phyloP scores from a whole-genome alignment of 2,797 vertebrate species.

The Sebastes vulpes region DNA sequence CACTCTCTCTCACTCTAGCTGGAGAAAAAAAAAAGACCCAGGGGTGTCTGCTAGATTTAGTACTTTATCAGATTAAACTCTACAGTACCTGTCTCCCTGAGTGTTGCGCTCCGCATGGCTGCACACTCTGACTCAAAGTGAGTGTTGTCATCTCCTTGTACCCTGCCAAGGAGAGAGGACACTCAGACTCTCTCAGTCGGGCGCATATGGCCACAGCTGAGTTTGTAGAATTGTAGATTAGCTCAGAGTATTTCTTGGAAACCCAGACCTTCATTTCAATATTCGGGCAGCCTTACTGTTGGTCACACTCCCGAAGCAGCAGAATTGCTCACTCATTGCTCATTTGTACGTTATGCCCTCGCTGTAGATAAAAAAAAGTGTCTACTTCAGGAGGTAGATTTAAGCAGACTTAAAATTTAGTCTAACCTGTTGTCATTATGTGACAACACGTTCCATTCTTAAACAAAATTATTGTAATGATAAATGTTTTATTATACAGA shows the following conservation, averaged over 20 bases:
- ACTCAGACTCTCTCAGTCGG: constrained; percentile 1
- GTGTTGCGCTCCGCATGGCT: constrained; percentile 58
- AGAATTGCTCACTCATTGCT: not conserved
- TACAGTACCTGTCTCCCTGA: constrained; percentile 62
- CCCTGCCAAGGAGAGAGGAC: constrained; percentile 47
- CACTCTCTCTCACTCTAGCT: constrained; percentile 26
- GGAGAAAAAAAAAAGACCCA: constrained; percentile 46
- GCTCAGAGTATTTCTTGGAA: constrained; percentile 36
- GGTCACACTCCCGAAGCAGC: constrained; percentile 19
- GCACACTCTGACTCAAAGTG: constrained; percentile 50
- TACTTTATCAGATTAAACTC: constrained; percentile 74
- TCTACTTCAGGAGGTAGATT: not conserved
- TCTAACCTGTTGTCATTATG: not conserved
- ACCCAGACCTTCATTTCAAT: constrained; percentile 32
- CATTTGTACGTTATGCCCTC: not conserved
- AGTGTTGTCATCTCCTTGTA: constrained; percentile 63
- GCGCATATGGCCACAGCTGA: constrained; percentile 46
- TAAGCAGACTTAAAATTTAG: not conserved
- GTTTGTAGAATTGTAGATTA: constrained; percentile 60
- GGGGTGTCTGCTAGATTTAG: constrained; percentile 74
- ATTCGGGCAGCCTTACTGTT: constrained; percentile 19
- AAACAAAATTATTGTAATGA: not conserved
- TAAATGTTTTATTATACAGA: not conserved
- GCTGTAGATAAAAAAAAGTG: not conserved
- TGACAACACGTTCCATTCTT: not conserved